phyloP scores from a whole-genome alignment of 35 echinoderm and acorn worm species.

The Lytechinus variegatus region DNA sequence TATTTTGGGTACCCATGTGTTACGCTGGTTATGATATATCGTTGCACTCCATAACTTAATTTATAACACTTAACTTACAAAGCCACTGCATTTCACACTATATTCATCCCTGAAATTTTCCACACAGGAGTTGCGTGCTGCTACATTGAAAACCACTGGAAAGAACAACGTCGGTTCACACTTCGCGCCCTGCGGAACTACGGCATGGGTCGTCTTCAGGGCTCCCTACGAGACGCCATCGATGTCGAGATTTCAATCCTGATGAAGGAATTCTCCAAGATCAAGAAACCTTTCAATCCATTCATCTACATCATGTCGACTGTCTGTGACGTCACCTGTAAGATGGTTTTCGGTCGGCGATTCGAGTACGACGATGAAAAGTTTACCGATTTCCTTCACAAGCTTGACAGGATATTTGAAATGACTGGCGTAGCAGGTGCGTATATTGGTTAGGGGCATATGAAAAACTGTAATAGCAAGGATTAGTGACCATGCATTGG shows the following conservation, averaged over 20 bases:
- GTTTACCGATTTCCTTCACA: neutral
- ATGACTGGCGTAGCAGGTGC: neutral
- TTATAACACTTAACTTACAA: too few relatives aligned
- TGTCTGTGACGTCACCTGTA: constrained; percentile 73
- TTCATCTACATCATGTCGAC: constrained; percentile 56
- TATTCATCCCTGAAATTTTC: neutral
- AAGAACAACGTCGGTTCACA: constrained; percentile 73
- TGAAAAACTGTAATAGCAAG: too few relatives aligned
- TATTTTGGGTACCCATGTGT: too few relatives aligned
- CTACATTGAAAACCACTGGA: constrained; percentile 58
- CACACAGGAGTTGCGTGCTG: constrained; percentile 35
- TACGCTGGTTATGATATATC: too few relatives aligned
- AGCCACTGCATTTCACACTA: too few relatives aligned
- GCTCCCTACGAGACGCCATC: constrained; percentile 52
- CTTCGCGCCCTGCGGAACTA: constrained; percentile 64
- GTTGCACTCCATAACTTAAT: too few relatives aligned
- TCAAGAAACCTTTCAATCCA: constrained; percentile 61
- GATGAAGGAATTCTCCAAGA: constrained; percentile 38
- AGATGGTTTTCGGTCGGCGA: constrained; percentile 69
- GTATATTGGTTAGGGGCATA: too few relatives aligned
- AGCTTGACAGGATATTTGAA: constrained; percentile 7
- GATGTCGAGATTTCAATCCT: constrained; percentile 54
- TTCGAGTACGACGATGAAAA: constrained; percentile 62
- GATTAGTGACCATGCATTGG: too few relatives aligned
- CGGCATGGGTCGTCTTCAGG: constrained; percentile 50